Percentiles rank a stretch among this genome's conserved stretches.
These are phyloP conservation scores for Botrylloides violaceus DNA, from an alignment of 23 tunicate genomes.

Conservation along the genomic window DNA sequence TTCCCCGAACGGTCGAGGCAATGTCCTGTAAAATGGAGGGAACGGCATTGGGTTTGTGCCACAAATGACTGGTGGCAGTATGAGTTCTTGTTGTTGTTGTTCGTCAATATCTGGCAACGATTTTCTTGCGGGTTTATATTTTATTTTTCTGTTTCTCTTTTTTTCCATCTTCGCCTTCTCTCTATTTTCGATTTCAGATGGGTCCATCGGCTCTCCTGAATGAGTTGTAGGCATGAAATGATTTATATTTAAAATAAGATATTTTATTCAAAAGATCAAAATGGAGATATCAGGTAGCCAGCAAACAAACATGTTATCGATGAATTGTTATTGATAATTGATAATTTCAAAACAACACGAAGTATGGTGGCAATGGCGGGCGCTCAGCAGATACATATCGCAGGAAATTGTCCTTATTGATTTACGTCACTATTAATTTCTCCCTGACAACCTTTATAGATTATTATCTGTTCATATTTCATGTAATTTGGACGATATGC, in stretches of 20 bases:
- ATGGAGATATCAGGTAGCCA: too few relatives aligned
- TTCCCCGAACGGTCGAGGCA: not conserved
- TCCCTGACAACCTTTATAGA: too few relatives aligned
- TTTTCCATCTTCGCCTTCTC: constrained; percentile 23
- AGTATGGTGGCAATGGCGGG: too few relatives aligned
- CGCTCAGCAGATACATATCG: too few relatives aligned
- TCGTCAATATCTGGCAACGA: not conserved
- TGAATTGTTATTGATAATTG: too few relatives aligned
- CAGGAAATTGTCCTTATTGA: too few relatives aligned
- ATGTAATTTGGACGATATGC: too few relatives aligned
- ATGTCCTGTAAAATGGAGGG: not conserved
- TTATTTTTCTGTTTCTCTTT: constrained; percentile 2
- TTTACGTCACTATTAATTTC: too few relatives aligned
- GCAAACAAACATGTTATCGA: too few relatives aligned
- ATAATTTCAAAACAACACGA: too few relatives aligned
- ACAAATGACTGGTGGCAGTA: not conserved
- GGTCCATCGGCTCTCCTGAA: constrained; percentile 68
- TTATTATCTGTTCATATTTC: too few relatives aligned
- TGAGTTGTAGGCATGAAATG: not conserved
- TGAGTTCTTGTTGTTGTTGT: not conserved
- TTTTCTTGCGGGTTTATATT: not conserved
- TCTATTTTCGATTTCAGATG: constrained; percentile 57
- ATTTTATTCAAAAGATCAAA: not conserved
- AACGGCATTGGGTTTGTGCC: not conserved
- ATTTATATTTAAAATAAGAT: not conserved